These are phyloP conservation scores for Schlechtendalia chinensis DNA, from an alignment of 1,140 invertebrate genomes.

Conservation along the genomic window DNA sequence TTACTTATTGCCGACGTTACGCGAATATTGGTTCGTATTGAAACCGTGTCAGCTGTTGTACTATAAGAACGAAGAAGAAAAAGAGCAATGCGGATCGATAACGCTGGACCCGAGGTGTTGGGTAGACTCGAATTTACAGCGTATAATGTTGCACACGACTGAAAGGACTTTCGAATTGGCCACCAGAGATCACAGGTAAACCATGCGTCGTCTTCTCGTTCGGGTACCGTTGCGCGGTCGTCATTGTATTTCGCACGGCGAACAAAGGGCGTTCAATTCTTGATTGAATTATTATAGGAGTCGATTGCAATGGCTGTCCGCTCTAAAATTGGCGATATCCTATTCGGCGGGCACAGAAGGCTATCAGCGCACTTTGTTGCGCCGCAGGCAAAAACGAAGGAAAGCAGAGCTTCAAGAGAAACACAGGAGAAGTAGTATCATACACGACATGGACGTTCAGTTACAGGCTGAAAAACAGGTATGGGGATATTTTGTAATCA, in stretches of 20 bases:
- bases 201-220: too few relatives aligned
- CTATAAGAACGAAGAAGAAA: constrained; percentile 71
- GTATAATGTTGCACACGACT: constrained; percentile 64
- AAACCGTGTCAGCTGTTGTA: constrained; percentile 72
- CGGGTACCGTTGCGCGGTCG: too few relatives aligned
- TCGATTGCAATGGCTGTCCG: constrained; percentile 70
- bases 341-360: constrained; percentile 65
- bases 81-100: constrained; percentile 65
- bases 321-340: constrained; percentile 67
- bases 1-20: constrained; percentile 70
- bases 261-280: too few relatives aligned
- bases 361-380: constrained; percentile 63
- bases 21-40: constrained; percentile 78
- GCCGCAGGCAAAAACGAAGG: constrained; percentile 62
- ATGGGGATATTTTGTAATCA: not conserved
- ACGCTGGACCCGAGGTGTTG: constrained; percentile 53
- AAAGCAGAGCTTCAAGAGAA: constrained; percentile 59
- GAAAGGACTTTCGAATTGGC: constrained; percentile 69
- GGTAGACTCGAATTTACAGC: constrained; percentile 53
- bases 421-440: constrained; percentile 60
- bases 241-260: too few relatives aligned
- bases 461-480: constrained; percentile 63
- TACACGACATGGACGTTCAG: constrained; percentile 60
- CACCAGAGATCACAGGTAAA: constrained; percentile 65
- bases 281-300: constrained; percentile 56